phyloP scores from a whole-genome alignment of 2,888 invertebrate genomes.

The Iphiclides podalirius region DNA sequence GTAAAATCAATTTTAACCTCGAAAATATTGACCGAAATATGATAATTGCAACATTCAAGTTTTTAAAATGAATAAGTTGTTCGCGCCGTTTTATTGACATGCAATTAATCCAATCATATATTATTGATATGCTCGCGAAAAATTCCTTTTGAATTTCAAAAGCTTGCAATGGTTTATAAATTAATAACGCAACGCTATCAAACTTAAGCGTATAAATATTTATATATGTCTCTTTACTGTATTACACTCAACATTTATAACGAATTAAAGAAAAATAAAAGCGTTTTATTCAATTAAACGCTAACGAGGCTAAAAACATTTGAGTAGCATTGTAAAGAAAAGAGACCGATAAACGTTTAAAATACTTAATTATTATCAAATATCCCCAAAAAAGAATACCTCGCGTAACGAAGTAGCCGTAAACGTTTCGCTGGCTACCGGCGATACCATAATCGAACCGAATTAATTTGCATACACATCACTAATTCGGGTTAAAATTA shows the following conservation, averaged over 20 bases:
- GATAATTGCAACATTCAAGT: conserved; percentile 19
- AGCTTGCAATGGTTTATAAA: conserved; percentile 7
- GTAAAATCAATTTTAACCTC: conserved; percentile 13
- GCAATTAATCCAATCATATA: conserved; percentile 18
- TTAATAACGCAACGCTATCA: conserved; percentile 4
- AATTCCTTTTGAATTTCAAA: conserved; percentile 11
- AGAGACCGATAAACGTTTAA: not conserved
- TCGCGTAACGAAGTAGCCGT: conserved; percentile 60
- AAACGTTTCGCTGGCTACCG: conserved; percentile 41
- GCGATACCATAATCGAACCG: conserved; percentile 47
- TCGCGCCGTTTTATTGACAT: conserved; percentile 13
- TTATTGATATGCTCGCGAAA: conserved; percentile 3
- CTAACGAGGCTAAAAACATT: not conserved
- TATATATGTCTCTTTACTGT: not conserved
- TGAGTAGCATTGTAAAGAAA: not conserved
- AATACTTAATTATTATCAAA: conserved; percentile 20
- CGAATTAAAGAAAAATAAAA: not conserved
- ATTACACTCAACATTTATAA: not conserved
- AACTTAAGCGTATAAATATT: conserved; percentile 1
- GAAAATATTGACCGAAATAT: conserved; percentile 17
- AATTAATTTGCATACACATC: conserved; percentile 49
- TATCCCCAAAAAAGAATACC: conserved; percentile 24
- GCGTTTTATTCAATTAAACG: not conserved
- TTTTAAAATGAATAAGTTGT: conserved; percentile 19
- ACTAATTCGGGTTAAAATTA: conserved; percentile 38